Percentiles rank a stretch among this genome's conserved stretches.
Evolutionary conservation across 1,140 invertebrate species (phyloP).

Genomic region (Sipha flava): DNA sequence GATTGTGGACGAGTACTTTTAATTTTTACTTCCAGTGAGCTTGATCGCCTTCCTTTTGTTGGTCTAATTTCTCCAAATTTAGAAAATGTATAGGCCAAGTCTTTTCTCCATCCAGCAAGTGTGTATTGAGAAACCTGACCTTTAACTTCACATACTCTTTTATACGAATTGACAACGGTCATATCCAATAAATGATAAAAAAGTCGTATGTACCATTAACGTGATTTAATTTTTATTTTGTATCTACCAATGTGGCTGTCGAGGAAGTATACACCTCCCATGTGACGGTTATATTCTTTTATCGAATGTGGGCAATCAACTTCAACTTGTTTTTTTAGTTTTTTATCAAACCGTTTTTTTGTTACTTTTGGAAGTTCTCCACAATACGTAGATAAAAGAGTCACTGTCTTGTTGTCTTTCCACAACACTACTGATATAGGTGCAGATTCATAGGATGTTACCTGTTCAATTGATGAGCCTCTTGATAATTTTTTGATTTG

Average conservation of each 20-base stretch:
- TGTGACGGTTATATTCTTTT: conserved; percentile 37
- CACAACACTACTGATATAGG: neutral
- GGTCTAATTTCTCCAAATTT: neutral
- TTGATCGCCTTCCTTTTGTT: neutral
- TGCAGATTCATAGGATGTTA: neutral
- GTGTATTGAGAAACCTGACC: neutral
- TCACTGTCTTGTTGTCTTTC: conserved; percentile 7
- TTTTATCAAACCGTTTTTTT: neutral
- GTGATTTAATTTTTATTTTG: conserved; percentile 40
- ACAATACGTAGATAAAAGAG: neutral
- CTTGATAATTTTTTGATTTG: neutral
- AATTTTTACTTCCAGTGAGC: neutral
- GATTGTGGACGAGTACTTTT: neutral
- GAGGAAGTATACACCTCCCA: conserved; percentile 42
- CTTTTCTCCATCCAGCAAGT: neutral
- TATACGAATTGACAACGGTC: conserved; percentile 38
- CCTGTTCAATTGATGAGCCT: neutral
- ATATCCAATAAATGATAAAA: conserved; percentile 41
- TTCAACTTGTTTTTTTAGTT: neutral
- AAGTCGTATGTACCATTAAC: conserved; percentile 41
- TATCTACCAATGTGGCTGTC: conserved; percentile 38
- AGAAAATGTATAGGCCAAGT: neutral
- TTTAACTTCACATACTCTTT: conserved; percentile 30
- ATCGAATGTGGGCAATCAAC: conserved; percentile 37
- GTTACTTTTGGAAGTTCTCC: neutral